phyloP scores from a whole-genome alignment of 2,888 invertebrate species.

The Lamproptera curius region DNA sequence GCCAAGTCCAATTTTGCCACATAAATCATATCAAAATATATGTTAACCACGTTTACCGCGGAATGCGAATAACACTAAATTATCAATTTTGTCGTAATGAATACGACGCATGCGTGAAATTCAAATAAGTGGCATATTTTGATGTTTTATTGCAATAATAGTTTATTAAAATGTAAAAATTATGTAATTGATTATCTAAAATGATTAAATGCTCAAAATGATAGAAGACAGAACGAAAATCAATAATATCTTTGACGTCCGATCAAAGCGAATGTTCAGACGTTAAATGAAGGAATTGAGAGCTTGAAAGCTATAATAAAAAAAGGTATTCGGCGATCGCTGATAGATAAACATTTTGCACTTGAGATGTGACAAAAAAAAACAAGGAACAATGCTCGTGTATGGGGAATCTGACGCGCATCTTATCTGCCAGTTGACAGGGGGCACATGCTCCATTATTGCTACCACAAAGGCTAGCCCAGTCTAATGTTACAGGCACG shows the following conservation, averaged over 20 bases:
- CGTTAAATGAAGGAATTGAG: neutral
- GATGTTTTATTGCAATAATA: too few relatives aligned
- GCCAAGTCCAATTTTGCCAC: too few relatives aligned
- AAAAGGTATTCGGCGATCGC: neutral
- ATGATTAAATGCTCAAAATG: too few relatives aligned
- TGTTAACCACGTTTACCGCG: too few relatives aligned
- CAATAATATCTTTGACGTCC: neutral
- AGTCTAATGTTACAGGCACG: constrained; percentile 64
- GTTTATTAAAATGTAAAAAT: too few relatives aligned
- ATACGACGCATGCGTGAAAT: too few relatives aligned
- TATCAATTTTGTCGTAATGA: too few relatives aligned
- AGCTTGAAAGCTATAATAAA: neutral
- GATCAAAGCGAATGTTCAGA: neutral
- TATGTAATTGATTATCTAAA: too few relatives aligned
- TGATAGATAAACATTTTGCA: neutral
- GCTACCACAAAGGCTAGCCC: constrained; percentile 59
- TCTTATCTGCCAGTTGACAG: constrained; percentile 32
- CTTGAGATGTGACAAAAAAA: constrained; percentile 1
- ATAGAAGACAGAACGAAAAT: neutral
- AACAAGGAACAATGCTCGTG: constrained; percentile 1
- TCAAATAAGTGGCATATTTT: too few relatives aligned
- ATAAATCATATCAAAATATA: too few relatives aligned
- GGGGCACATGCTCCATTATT: constrained; percentile 53
- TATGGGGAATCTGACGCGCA: constrained; percentile 6
- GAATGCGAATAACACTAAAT: too few relatives aligned